Base-by-base conservation (phyloP, 2,888 invertebrate genomes). In the Drosophila rubida region DNA sequence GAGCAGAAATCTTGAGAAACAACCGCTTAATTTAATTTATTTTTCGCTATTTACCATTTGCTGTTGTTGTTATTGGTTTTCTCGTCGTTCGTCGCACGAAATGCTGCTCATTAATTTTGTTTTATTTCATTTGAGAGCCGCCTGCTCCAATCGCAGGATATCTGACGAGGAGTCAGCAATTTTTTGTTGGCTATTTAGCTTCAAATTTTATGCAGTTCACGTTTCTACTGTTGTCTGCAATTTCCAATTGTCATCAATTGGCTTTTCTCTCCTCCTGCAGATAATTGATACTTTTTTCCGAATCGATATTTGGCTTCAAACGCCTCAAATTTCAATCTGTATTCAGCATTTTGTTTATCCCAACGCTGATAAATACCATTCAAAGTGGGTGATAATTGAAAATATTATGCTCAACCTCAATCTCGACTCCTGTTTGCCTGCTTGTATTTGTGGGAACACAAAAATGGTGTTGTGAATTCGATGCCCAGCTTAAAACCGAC, bases 1-100 rank as follows among this genome's bases (percentile, higher is more conserved):
- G 22, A 45, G 27, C 49, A n/a, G 37, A 55, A 75, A 82, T 84
- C 82, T 75, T 82, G 77, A 66, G 79, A 80, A 78, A 80, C 69
- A 80, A 73, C 73, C 77, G 85, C 85, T 86, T 86, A 79, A 84
- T 84, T 84, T 86, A 80, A 84, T 84, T 86, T 84, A 84, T 74
- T 84, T 81, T 80, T 72, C 65, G 59, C 69, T 63, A 78, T 78
- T 77, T 80, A 63, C 49, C 75, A 58, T 64, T 75, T 49, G 30
- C 5, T 13, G 14, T 46, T 37, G 16, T 53, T 39, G 41, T 35
- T 42, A 13, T 75, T 58, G 13, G 3, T 9, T 13, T 9, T 65
- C 37, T 67, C 63, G 42, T 25, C 27, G 46, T 48, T 50, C 49
- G 42, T 19, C 19, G 70, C 85, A 79, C 82, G 78, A 80, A 85